Base-by-base conservation (phyloP, 2,797 vertebrate genomes). In the Oryzias sinensis region DNA sequence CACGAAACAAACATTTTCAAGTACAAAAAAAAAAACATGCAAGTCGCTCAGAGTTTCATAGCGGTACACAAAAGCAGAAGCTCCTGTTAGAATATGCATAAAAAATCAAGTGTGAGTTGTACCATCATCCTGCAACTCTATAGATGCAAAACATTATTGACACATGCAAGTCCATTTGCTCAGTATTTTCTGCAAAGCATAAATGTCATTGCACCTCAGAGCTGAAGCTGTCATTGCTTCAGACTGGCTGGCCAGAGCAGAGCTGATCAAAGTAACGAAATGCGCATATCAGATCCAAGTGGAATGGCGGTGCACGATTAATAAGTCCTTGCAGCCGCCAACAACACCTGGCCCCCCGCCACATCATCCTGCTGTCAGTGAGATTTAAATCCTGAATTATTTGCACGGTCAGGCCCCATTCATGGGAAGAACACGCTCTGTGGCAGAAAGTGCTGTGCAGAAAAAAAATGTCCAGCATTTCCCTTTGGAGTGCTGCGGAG, bases 321-420 rank as follows among this genome's bases (percentile, higher is more conserved):
- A 65, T 76, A 79, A 79, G 62, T 59, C 18, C 0, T 20, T 43
- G 42, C 69, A 60, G 53, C 69, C 72, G 68, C 67, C 46, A 73
- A 74, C 58, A 0, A 55, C 48, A 29, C 8, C 44, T 72, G 74
- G 59, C 62, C 1, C 40, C 13, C 6, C 25, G 62, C 70, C 70
- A 22, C 45, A 17, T 44, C 14, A 11, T 1, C 11, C 7, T 6
- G 42, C 11, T 40, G 16, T 20, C 17, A 60, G 7, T 43, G 20
- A 47, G 3, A 46, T 53, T 6, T 42, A 13, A 53, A 13, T 37
- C 20, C 5, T 53, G 8, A 1, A 33, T 57, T 46, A 33, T 43
- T 50, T 66, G 3, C 14, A 24, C 2, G 9, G 42, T 24, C 20
- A 53, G 41, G 6, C 7, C 14, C 14, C 56, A 11, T 37, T 44